Base-by-base conservation (phyloP, 2,113 vertebrate genomes). In the Dendrocopos noguchii region DNA sequence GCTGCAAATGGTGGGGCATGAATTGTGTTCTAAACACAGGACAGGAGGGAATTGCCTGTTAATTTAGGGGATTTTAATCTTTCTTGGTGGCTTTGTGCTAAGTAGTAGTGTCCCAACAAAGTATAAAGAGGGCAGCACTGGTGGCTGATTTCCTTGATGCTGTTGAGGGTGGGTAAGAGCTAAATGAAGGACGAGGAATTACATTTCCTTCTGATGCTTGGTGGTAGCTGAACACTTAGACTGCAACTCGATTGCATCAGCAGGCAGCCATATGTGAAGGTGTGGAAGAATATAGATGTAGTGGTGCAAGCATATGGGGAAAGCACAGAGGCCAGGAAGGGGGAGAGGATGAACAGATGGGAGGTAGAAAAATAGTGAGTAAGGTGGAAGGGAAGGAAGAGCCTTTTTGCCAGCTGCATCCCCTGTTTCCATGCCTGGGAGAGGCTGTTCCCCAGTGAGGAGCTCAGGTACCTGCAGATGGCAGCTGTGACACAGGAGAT, bases 401-500 rank as follows among this genome's bases (percentile, higher is more conserved):
- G 12, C 50, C 22, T 60, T 90, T 80, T 61, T 88, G 53, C 25
- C 47, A 90, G 77, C 25, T 1, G 1, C 63, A n/a, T 78, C 13
- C 25, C 52, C 2, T 52, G 1, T 67, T 80, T 61, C 33, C 11
- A 3, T 34, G 80, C 47, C 44, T 0, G 0, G 10, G 55, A 77
- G 80, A 84, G 21, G 39, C 57, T 47, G 53, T 52, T 93, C 18
- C 57, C 21, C 24, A 33, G 66, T 0, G 0, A 83, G 83, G 70
- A 94, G 50, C 44, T 75, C 0, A 1, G 24, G 29, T 19, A 39
- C 91, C 94, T 87, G 94, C 77, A 94, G 88, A 29, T 95, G 92
- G 90, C 95, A 95, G 91, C 63, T 90, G 91, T 0, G 2, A 55
- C 88, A 86, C 57, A 29, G 74, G 83, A 90, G 83, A 90, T 61